These are phyloP conservation scores for Isichthys henryi DNA, from an alignment of 2,113 vertebrate species.

Conservation along the genomic window DNA sequence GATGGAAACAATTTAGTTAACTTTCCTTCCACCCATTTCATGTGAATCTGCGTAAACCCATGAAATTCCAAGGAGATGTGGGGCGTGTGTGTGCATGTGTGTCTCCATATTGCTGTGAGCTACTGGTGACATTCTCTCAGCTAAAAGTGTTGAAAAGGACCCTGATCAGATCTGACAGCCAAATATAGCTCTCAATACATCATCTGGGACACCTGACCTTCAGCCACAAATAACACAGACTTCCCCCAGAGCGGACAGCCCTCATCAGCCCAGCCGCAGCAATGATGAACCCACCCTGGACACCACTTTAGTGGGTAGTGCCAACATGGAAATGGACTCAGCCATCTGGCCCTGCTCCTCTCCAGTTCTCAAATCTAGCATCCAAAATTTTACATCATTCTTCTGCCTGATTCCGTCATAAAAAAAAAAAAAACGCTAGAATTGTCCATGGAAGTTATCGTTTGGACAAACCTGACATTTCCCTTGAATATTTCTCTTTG, in stretches of 20 bases:
- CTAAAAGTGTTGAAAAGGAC: neutral
- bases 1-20: neutral
- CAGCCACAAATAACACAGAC: neutral
- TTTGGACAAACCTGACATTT: neutral
- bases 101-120: neutral
- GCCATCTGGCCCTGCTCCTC: neutral
- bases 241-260: neutral
- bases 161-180: neutral
- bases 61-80: neutral
- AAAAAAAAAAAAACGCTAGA: neutral
- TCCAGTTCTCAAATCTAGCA: neutral
- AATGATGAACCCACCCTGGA: neutral
- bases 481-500: neutral
- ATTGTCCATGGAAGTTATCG: neutral
- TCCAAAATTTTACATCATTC: neutral
- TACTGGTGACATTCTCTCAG: neutral
- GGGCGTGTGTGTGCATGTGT: neutral
- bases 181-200: neutral
- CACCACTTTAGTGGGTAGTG: neutral
- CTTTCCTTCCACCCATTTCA: neutral
- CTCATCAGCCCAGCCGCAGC: neutral
- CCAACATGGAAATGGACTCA: neutral
- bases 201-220: neutral
- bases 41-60: neutral
- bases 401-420: neutral